Base-by-base conservation (phyloP, 2,113 vertebrate genomes). In the Etia nguti region DNA sequence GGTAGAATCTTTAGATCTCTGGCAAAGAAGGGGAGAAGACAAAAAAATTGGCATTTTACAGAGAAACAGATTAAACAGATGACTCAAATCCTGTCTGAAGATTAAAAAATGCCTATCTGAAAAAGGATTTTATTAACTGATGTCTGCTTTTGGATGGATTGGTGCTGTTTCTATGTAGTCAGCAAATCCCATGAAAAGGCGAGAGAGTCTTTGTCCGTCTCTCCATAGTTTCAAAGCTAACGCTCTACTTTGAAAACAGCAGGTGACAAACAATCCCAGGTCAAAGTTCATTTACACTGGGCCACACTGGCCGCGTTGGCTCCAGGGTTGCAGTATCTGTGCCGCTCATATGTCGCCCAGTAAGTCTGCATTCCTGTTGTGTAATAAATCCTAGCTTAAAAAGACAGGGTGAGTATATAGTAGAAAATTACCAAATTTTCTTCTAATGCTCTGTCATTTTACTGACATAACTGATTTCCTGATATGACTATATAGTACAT, bases 11-110 rank as follows among this genome's bases (percentile, higher is more conserved):
- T 56, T 81, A 83, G 70, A 88, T 91, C 83, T 89, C 29, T 5
- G 54, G 41, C 16, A n/a, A 43, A 81, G 84, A 83, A 56, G 20
- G 20, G 43, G 2, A 80, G 55, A 26, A 24, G 62, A 83, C 41
- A 29, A 84, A 38, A 57, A 80, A 82, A 73, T 55, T 60, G 80
- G 29, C 54, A 9, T 82, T 82, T 81, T 52, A 82, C 83, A 84
- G 80, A 85, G 73, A 87, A 73, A 59, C 81, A 36, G 86, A 91
- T 92, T 79, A 90, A 90, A 90, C 62, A 70, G 82, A 46, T 22
- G 52, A 85, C 46, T 86, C 46, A 56, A 82, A 88, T 68, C 82
- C 82, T 43, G 77, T 48, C 36, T 38, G 57, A 46, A 55, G 83
- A 65, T 54, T 26, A 11, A 68, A 52, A 86, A 82, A 81, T 11